Evolutionary conservation across 2,797 vertebrate species (phyloP).

Genomic region (Brotula barbata): DNA sequence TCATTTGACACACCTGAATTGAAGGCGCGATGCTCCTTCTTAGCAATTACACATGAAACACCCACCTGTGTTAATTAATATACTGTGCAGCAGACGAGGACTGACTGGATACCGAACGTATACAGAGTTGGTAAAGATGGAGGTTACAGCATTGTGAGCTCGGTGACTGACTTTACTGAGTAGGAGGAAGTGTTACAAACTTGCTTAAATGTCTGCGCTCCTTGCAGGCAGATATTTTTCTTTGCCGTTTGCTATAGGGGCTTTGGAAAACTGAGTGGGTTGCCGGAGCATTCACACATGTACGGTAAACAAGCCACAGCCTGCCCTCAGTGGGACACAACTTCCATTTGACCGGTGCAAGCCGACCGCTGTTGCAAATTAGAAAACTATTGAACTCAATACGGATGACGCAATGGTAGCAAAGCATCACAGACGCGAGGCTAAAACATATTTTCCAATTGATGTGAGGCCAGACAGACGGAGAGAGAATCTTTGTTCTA

Average conservation of each 20-base stretch:
- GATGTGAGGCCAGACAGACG: conserved; percentile 1
- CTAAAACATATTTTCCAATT: conserved; percentile 22
- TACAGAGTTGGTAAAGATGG: conserved; percentile 26
- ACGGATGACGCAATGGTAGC: conserved; percentile 16
- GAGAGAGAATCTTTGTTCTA: too few species aligned
- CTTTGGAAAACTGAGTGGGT: conserved; percentile 61
- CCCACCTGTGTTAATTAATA: not conserved
- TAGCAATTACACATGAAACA: not conserved
- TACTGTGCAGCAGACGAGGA: not conserved
- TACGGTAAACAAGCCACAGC: conserved; percentile 42
- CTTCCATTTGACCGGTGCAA: conserved; percentile 46
- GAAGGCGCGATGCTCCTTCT: too few species aligned
- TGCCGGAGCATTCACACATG: conserved; percentile 36
- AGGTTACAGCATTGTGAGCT: conserved; percentile 10
- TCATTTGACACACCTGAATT: too few species aligned
- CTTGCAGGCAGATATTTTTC: conserved; percentile 43
- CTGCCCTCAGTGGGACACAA: conserved; percentile 52
- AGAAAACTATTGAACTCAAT: conserved; percentile 49
- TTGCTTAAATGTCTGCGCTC: conserved; percentile 56
- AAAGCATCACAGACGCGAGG: conserved; percentile 7
- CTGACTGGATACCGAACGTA: conserved; percentile 2
- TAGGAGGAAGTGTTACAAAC: conserved; percentile 52
- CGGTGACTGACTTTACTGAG: conserved; percentile 55
- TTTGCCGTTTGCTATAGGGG: not conserved
- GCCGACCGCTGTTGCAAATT: conserved; percentile 37